Base-by-base conservation (phyloP, 2,797 vertebrate genomes). In the Kryptopterus vitreolus region DNA sequence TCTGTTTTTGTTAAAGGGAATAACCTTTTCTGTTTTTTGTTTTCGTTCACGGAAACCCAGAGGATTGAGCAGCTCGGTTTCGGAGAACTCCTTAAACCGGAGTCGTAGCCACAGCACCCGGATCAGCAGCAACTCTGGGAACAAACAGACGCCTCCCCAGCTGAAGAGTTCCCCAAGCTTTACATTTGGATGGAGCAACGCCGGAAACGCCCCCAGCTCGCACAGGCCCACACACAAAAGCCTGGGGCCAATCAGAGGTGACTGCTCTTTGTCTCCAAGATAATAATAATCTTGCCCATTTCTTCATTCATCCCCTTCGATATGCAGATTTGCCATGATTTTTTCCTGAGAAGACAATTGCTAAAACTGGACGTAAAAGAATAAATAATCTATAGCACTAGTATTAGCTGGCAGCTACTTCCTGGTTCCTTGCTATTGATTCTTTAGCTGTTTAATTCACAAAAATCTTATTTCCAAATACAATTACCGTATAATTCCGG, bases 151-250 rank as follows among this genome's bases (percentile, higher is more conserved):
- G 24, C 94, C 93, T 0, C 93, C 95, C 0, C 95, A 90, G 89
- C 92, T 95, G 89, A 94, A 91, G 90, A 93, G 84, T 86, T 96
- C 96, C 5, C 94, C 96, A 52, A 97, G 95, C 92, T 96, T 97
- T 85, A 94, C 95, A 55, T 96, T 96, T 3, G 92, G 94, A 85
- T 94, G 94, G 89, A 89, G 65, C 90, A 24, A 91, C 86, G 1
- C 86, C 85, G 29, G 65, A 83, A 85, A 88, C 89, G 85, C 75
- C 82, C 55, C 81, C 75, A 89, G 88, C 84, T 90, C 90, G 65
- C 86, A 77, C 81, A 94, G 88, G n/a, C 87, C 91, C 52, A 72
- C 81, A 50, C 55, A 90, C 84, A 88, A 90, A 85, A 84, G 91
- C 65, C 91, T 93, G 1, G 95, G 94, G 15, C 91, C 91, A 0